phyloP scores from a whole-genome alignment of 2,888 invertebrate genomes.

The Himalopsyche anomala region DNA sequence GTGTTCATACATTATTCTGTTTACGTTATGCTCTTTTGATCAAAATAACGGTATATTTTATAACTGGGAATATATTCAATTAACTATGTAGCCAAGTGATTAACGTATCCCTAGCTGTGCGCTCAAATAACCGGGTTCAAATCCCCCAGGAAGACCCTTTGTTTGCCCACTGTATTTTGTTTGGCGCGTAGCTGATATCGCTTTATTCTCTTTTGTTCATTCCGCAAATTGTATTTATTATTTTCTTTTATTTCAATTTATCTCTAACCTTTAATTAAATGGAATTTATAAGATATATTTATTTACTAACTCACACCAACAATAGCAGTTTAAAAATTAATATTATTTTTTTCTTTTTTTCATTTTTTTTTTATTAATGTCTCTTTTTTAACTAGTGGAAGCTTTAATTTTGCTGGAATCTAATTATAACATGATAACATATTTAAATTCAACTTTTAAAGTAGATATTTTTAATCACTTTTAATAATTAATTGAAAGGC shows the following conservation, averaged over 20 bases:
- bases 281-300: too few relatives aligned
- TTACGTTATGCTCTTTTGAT: background rate
- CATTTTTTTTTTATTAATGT: too few relatives aligned
- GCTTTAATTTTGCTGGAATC: too few relatives aligned
- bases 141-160: background rate
- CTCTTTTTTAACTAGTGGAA: too few relatives aligned
- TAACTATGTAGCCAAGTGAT: slow-evolving; percentile 26
- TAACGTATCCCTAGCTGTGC: slow-evolving; percentile 7
- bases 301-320: too few relatives aligned
- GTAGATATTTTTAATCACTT: too few relatives aligned
- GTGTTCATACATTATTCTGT: background rate
- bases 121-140: background rate
- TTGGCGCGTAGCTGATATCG: slow-evolving; percentile 10
- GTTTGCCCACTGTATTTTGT: background rate
- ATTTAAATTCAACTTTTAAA: too few relatives aligned
- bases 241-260: slow-evolving; percentile 1
- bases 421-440: too few relatives aligned
- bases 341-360: too few relatives aligned
- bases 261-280: too few relatives aligned
- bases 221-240: background rate
- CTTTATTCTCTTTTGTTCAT: slow-evolving; percentile 4
- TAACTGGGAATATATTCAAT: slow-evolving; percentile 28
- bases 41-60: slow-evolving; percentile 1
- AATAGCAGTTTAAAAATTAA: too few relatives aligned
- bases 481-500: too few relatives aligned